Evolutionary conservation across 2,113 vertebrate species (phyloP), one percentile per base, ranked within the genome.

Genomic region (Gasterosteus nipponicus): DNA sequence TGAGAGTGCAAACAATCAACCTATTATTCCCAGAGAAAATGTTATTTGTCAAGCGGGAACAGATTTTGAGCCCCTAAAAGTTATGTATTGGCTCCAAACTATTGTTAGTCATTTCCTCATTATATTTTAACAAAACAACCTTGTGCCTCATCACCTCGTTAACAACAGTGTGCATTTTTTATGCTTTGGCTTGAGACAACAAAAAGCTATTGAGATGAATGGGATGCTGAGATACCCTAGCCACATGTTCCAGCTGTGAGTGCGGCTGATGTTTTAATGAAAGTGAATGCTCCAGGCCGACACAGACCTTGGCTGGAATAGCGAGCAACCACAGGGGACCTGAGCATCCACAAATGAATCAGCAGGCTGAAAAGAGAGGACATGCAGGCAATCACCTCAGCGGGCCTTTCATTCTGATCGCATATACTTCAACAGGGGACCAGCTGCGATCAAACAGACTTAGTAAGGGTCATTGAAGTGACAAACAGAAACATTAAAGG

Each of bases 81-180:
- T 82, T 81, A 87, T 64, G 73, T 76, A 73, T 84, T 82, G 77
- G 70, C 81, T 80, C 73, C 42, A 70, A 72, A 63, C 73, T 73
- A 84, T 90, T 88, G 85, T 89, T 81, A 59, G 56, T 73, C 19
- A 85, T 86, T 90, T 82, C 65, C 84, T 85, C 81, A 82, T 88
- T 88, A 86, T 86, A 85, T 84, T 82, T 78, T 39, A 39, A 75
- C 73, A 84, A 79, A 83, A 86, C 78, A 73, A 65, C 53, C 58
- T 11, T 57, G 62, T 69, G 60, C 82, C 86, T 78, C 75, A 82
- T 78, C 70, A 67, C 53, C 73, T 88, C 75, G 64, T 86, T 82
- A 86, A 78, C 49, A 72, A 53, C 22, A 80, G 49, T 57, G 35
- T 72, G 61, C 64, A 77, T 59, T 69, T 86, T 73, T 60, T 15